These are phyloP conservation scores for Panurus biarmicus DNA, from an alignment of 2,113 vertebrate genomes.

Conservation along the genomic window DNA sequence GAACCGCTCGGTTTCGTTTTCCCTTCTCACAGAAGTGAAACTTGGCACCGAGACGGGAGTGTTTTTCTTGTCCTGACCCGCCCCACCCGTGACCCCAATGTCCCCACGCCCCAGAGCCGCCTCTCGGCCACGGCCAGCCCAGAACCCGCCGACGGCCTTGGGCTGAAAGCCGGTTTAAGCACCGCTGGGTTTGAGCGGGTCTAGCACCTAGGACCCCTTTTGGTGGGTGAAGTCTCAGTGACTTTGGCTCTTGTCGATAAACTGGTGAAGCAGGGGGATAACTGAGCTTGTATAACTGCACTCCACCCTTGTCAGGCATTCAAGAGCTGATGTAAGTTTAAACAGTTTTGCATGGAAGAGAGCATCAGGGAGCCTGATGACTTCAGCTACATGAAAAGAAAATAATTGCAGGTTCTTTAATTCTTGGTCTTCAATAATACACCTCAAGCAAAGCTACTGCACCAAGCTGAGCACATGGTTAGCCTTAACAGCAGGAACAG, in stretches of 20 bases:
- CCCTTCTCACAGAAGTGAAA: not conserved
- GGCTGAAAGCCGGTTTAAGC: too few species aligned
- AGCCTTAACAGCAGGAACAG: not conserved
- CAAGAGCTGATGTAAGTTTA: not conserved
- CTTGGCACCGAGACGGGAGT: not conserved
- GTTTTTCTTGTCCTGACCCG: not conserved
- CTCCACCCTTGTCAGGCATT: not conserved
- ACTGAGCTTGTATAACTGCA: not conserved
- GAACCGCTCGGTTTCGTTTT: constrained; percentile 31
- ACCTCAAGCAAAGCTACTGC: not conserved
- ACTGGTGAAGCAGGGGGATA: not conserved
- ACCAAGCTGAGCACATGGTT: not conserved
- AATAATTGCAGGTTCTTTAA: not conserved
- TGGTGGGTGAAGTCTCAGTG: not conserved
- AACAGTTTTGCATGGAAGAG: not conserved
- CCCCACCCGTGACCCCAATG: not conserved
- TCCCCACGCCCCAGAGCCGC: not conserved
- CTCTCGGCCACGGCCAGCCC: not conserved
- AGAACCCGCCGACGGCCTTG: not conserved
- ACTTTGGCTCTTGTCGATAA: not conserved
- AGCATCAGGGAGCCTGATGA: not conserved
- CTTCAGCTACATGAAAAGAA: not conserved
- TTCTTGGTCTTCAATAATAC: not conserved
- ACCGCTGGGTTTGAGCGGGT: too few species aligned
- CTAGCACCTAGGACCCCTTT: too few species aligned